Evolutionary conservation across 2,797 vertebrate species (phyloP).

Genomic region (Coendou prehensilis): DNA sequence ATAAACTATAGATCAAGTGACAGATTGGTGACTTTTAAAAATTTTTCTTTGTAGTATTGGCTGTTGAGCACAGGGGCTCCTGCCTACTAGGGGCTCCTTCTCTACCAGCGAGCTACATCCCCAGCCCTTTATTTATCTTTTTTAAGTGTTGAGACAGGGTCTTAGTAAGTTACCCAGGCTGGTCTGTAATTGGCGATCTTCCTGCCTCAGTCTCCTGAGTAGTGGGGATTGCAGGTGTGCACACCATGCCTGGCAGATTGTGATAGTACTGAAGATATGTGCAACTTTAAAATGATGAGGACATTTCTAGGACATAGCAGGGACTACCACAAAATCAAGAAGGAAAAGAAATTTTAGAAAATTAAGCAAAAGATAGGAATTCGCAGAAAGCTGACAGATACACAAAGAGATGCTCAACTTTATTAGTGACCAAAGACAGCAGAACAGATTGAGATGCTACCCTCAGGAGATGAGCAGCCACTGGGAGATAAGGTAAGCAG

Average conservation of each 20-base stretch:
- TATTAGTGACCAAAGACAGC: not conserved
- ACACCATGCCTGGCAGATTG: not conserved
- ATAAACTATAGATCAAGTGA: not conserved
- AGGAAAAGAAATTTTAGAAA: slow-evolving; percentile 9
- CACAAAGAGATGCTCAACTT: not conserved
- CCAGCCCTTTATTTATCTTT: not conserved
- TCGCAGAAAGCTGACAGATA: not conserved
- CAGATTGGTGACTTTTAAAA: not conserved
- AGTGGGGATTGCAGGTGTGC: not conserved
- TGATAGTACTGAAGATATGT: not conserved
- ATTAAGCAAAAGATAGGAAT: not conserved
- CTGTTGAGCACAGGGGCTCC: not conserved
- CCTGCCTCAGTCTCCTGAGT: not conserved
- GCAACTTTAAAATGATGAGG: not conserved
- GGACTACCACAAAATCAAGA: not conserved
- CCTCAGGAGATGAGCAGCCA: not conserved
- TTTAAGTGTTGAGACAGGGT: not conserved
- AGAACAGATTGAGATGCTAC: not conserved
- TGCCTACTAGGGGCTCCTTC: not conserved
- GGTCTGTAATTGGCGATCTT: not conserved
- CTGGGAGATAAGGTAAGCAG: not conserved
- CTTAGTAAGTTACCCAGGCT: not conserved
- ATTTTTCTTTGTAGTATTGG: not conserved
- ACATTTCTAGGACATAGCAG: not conserved
- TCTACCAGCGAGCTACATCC: not conserved